These are phyloP conservation scores for Podarcis raffonei DNA, from an alignment of 2,113 vertebrate species.

Conservation along the genomic window DNA sequence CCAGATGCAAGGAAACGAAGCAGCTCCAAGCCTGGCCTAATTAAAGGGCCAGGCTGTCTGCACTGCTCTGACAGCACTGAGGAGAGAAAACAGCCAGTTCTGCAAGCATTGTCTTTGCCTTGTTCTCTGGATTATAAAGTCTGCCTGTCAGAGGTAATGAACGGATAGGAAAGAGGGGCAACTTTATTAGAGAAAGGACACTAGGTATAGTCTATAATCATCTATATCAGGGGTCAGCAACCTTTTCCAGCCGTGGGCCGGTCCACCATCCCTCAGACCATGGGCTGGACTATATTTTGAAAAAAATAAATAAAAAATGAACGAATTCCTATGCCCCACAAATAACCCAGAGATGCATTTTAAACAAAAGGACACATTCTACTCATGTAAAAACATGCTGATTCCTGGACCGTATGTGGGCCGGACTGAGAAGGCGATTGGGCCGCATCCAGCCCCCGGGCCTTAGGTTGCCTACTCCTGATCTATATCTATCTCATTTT, in stretches of 20 bases:
- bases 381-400: too few relatives aligned
- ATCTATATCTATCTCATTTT: neutral
- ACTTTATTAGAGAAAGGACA: neutral
- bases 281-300: too few relatives aligned
- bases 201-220: neutral
- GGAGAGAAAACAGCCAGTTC: slow-evolving; percentile 5
- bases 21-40: slow-evolving; percentile 70
- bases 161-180: neutral
- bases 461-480: too few relatives aligned
- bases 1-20: slow-evolving; percentile 57
- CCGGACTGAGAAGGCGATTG: too few relatives aligned
- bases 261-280: too few relatives aligned
- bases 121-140: neutral
- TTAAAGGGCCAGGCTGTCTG: slow-evolving; percentile 69
- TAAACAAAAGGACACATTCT: too few relatives aligned
- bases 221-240: too few relatives aligned
- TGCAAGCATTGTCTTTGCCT: accelerated
- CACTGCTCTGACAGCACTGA: slow-evolving; percentile 4
- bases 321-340: neutral
- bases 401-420: too few relatives aligned
- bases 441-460: too few relatives aligned
- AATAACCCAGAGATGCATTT: neutral
- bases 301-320: too few relatives aligned
- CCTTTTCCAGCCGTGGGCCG: too few relatives aligned
- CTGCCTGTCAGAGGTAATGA: neutral